These are phyloP conservation scores for Doris montereyensis DNA, from an alignment of 2,888 invertebrate genomes.

Conservation along the genomic window DNA sequence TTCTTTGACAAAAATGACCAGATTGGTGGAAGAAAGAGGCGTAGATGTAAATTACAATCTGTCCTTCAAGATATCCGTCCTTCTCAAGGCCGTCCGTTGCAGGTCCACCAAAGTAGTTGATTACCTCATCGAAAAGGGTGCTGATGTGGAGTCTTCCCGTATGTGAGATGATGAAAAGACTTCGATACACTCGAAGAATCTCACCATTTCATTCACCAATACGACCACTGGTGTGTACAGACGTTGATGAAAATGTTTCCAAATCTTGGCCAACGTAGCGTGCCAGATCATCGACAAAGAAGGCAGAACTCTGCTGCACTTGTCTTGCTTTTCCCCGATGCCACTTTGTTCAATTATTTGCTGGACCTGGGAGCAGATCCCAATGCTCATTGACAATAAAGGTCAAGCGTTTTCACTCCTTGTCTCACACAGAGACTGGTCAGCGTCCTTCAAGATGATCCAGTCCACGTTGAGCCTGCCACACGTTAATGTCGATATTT, in stretches of 20 bases:
- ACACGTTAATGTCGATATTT: constrained; percentile 31
- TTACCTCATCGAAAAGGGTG: constrained; percentile 31
- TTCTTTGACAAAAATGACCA: constrained; percentile 15
- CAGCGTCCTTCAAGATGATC: constrained; percentile 18
- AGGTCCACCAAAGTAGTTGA: constrained; percentile 30
- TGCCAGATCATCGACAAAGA: constrained; percentile 33
- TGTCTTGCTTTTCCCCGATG: constrained; percentile 37
- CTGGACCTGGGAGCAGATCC: constrained; percentile 28
- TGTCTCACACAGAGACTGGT: constrained; percentile 30
- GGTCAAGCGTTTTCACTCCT: too few relatives aligned
- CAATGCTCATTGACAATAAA: constrained; percentile 29
- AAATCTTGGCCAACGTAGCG: constrained; percentile 23
- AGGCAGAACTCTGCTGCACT: constrained; percentile 38
- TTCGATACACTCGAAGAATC: constrained; percentile 31
- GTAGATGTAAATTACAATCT: constrained; percentile 32
- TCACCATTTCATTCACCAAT: background rate
- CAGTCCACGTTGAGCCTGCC: constrained; percentile 27
- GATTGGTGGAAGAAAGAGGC: constrained; percentile 11
- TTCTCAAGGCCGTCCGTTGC: constrained; percentile 37
- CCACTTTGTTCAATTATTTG: constrained; percentile 33
- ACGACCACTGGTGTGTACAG: constrained; percentile 29
- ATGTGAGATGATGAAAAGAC: constrained; percentile 35
- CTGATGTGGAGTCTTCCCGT: constrained; percentile 37
- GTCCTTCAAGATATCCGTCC: constrained; percentile 33
- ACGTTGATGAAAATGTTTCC: constrained; percentile 32